Conservation (phyloP, 2,797 vertebrate species). For the Hydrocynus forskahlii region DNA sequence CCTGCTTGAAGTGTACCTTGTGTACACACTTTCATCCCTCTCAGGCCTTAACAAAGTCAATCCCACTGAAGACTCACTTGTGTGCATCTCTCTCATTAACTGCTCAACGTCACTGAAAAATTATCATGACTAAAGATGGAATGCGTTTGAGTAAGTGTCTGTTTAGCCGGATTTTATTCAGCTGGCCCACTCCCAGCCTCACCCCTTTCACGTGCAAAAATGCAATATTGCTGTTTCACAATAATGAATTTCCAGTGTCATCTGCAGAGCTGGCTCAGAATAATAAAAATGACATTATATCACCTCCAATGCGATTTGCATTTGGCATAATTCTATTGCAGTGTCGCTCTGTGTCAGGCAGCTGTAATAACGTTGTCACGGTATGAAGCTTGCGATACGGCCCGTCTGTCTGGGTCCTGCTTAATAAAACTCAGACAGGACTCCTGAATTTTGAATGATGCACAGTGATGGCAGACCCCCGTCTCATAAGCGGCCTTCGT, state of each 20-base stretch:
- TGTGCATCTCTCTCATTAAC: slow-evolving; percentile 24
- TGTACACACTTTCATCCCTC: slow-evolving; percentile 38
- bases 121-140: neutral
- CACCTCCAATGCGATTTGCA: slow-evolving; percentile 61
- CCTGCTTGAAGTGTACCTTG: slow-evolving; percentile 22
- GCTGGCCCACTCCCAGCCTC: neutral
- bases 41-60: slow-evolving; percentile 30
- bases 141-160: slow-evolving; percentile 23
- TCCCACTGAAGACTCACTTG: slow-evolving; percentile 3
- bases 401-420: slow-evolving; percentile 52
- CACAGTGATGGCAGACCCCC: slow-evolving; percentile 11
- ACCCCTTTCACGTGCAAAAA: slow-evolving; percentile 33
- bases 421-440: slow-evolving; percentile 52
- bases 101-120: neutral
- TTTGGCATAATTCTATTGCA: slow-evolving; percentile 60
- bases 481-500: slow-evolving; percentile 38
- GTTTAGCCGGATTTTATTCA: slow-evolving; percentile 20
- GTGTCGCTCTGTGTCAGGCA: slow-evolving; percentile 24
- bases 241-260: slow-evolving; percentile 69
- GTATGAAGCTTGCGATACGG: slow-evolving; percentile 59
- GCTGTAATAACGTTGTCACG: slow-evolving; percentile 61
- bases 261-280: slow-evolving; percentile 59
- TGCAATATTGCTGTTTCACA: slow-evolving; percentile 64
- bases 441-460: slow-evolving; percentile 50
- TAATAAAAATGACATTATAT: slow-evolving; percentile 65